Evolutionary conservation across 2,797 vertebrate species (phyloP).

Genomic region (Brotogeris chrysoptera): DNA sequence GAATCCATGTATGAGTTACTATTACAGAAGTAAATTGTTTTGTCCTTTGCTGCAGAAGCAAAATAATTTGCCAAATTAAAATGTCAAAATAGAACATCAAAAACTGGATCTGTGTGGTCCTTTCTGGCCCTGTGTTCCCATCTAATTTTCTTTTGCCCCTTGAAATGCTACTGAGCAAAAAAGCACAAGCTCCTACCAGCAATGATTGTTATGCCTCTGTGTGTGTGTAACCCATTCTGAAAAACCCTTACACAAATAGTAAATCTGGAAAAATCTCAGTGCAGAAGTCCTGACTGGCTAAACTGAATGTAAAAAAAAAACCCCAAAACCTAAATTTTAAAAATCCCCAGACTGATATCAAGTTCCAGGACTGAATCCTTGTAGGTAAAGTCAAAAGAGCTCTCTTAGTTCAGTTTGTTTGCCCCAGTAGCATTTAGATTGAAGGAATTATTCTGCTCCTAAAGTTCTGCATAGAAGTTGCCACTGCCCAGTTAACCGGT

Average conservation of each 20-base stretch:
- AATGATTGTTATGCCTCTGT: not conserved
- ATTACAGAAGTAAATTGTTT: constrained; percentile 39
- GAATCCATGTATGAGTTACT: constrained; percentile 22
- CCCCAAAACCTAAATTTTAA: not conserved
- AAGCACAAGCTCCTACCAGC: not conserved
- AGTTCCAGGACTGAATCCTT: not conserved
- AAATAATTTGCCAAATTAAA: constrained; percentile 52
- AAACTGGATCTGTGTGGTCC: constrained; percentile 23
- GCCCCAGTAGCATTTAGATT: constrained; percentile 15
- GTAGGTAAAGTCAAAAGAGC: constrained; percentile 20
- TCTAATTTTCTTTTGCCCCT: constrained; percentile 13
- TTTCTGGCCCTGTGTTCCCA: not conserved
- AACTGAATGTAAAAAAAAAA: not conserved
- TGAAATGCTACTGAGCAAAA: constrained; percentile 31
- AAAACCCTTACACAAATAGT: not conserved
- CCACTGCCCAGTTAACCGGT: constrained; percentile 76
- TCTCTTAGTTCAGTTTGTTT: constrained; percentile 36
- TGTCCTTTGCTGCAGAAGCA: constrained; percentile 37
- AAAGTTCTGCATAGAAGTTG: constrained; percentile 56
- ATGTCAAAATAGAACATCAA: constrained; percentile 29
- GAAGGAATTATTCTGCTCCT: constrained; percentile 62
- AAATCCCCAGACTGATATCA: not conserved
- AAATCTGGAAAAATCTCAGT: not conserved
- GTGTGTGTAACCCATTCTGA: not conserved
- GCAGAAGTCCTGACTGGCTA: not conserved